A percentile compares a stretch with the other conserved stretches of the same genome.
Conservation (phyloP, 2,113 vertebrate genomes). For the Melanerpes formicivorus region DNA sequence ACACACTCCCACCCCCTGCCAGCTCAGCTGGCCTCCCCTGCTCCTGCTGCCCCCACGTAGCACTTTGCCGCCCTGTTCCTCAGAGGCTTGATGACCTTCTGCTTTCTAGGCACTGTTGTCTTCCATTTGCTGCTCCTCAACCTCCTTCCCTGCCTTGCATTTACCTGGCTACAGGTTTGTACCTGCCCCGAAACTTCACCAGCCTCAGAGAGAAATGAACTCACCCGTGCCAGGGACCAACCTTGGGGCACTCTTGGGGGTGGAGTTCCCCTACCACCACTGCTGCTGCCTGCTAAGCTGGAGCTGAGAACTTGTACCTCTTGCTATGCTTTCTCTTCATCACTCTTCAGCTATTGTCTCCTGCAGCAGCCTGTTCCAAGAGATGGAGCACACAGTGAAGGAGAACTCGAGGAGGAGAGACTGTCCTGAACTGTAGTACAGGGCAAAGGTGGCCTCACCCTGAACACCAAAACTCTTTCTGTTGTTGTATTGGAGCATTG, state of each 20-base stretch:
- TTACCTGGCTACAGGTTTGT: constrained; percentile 20
- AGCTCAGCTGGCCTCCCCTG: neutral
- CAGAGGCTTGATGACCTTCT: constrained; percentile 46
- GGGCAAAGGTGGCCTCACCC: constrained; percentile 22
- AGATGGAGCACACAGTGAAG: neutral
- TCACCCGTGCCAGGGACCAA: neutral
- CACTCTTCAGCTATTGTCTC: neutral
- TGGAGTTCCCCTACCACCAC: neutral
- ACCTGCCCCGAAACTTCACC: neutral
- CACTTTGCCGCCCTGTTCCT: constrained; percentile 39
- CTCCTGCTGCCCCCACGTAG: neutral
- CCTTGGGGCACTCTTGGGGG: neutral
- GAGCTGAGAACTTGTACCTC: constrained; percentile 39
- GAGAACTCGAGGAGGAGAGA: neutral
- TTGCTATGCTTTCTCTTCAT: constrained; percentile 25
- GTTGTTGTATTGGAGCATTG: constrained; percentile 41
- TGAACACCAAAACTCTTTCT: constrained; percentile 48
- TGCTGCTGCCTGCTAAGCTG: constrained; percentile 24
- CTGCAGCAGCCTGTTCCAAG: constrained; percentile 12
- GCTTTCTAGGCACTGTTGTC: constrained; percentile 57
- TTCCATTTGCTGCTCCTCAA: constrained; percentile 25
- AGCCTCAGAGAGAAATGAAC: constrained; percentile 22
- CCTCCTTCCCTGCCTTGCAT: constrained; percentile 3
- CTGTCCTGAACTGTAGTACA: constrained; percentile 18
- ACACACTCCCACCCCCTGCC: constrained; percentile 11